A percentile compares a stretch with the other conserved stretches of the same genome.
Evolutionary conservation across 2,797 vertebrate species (phyloP).

Genomic region (Yasuhikotakia modesta): DNA sequence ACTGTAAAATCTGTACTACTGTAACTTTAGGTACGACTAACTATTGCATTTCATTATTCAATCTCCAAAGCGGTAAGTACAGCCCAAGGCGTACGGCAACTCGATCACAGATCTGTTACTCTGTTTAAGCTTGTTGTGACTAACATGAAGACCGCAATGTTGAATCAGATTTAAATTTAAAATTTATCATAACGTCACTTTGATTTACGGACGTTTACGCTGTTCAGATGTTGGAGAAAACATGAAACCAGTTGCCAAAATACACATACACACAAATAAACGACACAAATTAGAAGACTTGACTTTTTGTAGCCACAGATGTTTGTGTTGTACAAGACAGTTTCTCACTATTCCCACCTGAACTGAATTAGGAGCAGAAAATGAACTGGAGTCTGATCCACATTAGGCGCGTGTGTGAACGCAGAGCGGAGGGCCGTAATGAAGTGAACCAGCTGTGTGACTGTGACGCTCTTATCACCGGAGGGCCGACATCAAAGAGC

Average conservation of each 20-base stretch:
- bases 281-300: not conserved
- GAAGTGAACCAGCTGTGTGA: conserved; percentile 19
- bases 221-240: not conserved
- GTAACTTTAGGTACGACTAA: not conserved
- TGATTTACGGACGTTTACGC: not conserved
- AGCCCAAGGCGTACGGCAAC: not conserved
- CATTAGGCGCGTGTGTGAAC: not conserved
- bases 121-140: conserved; percentile 10
- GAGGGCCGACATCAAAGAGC: conserved; percentile 37
- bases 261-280: not conserved
- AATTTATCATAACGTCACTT: not conserved
- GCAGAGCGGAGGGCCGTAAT: not conserved
- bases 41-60: not conserved
- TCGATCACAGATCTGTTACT: not conserved
- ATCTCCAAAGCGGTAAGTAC: not conserved
- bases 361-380: not conserved
- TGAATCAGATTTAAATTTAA: not conserved
- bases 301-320: not conserved
- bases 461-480: conserved; percentile 12
- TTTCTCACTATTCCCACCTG: too few relatives aligned
- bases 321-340: not conserved
- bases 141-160: not conserved
- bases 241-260: not conserved
- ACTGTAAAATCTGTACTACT: not conserved
- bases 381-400: not conserved